These are phyloP conservation scores for Biston betularia DNA, from an alignment of 2,888 invertebrate species.

Conservation along the genomic window DNA sequence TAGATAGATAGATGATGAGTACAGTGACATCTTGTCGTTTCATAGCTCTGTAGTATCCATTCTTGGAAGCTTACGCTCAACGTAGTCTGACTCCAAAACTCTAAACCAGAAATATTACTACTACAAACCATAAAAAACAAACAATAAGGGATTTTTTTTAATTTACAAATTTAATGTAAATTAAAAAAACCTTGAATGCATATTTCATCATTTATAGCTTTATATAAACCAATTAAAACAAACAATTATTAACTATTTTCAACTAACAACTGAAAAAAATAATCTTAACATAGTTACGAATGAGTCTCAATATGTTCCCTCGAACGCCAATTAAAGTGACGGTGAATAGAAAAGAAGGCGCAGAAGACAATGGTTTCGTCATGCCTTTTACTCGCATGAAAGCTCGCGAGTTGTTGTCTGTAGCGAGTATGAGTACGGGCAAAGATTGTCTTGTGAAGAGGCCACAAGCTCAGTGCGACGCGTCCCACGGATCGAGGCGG, in stretches of 20 bases:
- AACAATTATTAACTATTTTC: too few species aligned
- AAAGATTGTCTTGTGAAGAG: constrained; percentile 84
- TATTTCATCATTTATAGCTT: too few species aligned
- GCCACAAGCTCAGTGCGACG: constrained; percentile 74
- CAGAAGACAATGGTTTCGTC: constrained; percentile 73
- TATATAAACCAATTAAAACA: too few species aligned
- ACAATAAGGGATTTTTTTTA: too few species aligned
- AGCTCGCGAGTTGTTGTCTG: constrained; percentile 80
- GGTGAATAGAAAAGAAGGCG: constrained; percentile 61
- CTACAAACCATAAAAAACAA: too few species aligned
- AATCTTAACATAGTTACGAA: not conserved
- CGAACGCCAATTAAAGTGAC: constrained; percentile 58
- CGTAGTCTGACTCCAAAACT: not conserved
- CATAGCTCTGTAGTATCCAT: not conserved
- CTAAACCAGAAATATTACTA: too few species aligned
- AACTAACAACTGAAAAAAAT: too few species aligned
- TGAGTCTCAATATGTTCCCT: constrained; percentile 5
- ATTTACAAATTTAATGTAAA: too few species aligned
- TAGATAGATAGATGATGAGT: too few species aligned
- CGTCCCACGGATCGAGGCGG: constrained; percentile 73
- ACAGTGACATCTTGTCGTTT: not conserved
- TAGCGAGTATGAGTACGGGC: constrained; percentile 68
- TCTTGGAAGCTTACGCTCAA: not conserved
- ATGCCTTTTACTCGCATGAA: constrained; percentile 74
- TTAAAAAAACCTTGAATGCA: too few species aligned